Base-by-base conservation (phyloP, 2,888 invertebrate species). In the Aphidoletes aphidimyza region DNA sequence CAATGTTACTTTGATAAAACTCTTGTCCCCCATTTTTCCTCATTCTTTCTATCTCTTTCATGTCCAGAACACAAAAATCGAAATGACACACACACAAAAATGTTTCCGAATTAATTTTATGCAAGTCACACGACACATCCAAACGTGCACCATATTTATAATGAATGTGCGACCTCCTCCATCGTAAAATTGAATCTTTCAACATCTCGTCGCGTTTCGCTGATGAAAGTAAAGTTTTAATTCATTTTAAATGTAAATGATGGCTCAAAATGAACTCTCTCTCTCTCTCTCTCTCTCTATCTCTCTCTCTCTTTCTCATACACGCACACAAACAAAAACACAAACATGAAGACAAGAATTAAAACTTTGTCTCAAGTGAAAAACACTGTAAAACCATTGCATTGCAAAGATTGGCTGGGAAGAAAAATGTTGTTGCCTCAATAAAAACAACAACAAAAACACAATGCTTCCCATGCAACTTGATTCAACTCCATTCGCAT, bases 101-200 rank as follows among this genome's bases (percentile, higher is more conserved):
- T n/a, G n/a, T n/a, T n/a, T n/a, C n/a, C n/a, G n/a, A n/a, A n/a
- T 54, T 54, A 54, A 54, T 54, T 54, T 54, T 54, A 54, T 54
- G 54, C 54, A 54, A 54, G 54, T 54, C 54, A 54, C 22, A 54
- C 14, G 54, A 22, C 54, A 22, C 22, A 22, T 54, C 22, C n/a
- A n/a, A 54, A 54, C 54, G 22, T 22, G 54, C 22, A 54, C 54
- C 54, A 54, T 54, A 54, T 54, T 54, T 22, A 54, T 22, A 22
- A 69, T 30, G 17, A 69, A 69, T 30, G 2, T 30, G 14, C 2
- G 69, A 30, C 17, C 69, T 69, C 69, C 14, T 5, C 26, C 2
- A 39, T 22, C 9, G 22, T 3, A 54, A 54, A 54, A 54, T 54
- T 34, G 30, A 69, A 69, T 34, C 26, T 69, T n/a, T 69, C 30